A percentile compares a stretch with the other conserved stretches of the same genome.
These are phyloP conservation scores for Ascaphus truei DNA, from an alignment of 2,113 vertebrate genomes.

Conservation along the genomic window DNA sequence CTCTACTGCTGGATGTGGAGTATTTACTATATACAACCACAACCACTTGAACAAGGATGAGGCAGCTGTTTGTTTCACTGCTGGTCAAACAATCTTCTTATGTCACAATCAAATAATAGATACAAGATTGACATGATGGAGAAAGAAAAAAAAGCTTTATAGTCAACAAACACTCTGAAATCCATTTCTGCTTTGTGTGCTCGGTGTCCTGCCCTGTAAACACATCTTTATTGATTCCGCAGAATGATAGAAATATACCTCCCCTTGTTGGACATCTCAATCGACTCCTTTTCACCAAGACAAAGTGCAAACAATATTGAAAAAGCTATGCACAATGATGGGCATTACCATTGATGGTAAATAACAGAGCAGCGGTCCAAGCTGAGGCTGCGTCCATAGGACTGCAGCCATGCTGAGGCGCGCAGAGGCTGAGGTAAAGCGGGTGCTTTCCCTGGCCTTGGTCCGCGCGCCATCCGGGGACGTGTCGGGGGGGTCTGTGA, in stretches of 20 bases:
- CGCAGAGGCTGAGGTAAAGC: too few species aligned
- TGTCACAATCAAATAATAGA: constrained; percentile 72
- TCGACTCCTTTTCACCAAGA: constrained; percentile 84
- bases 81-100: constrained; percentile 69
- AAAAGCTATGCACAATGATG: too few species aligned
- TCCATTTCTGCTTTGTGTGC: constrained; percentile 89
- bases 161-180: constrained; percentile 88
- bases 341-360: too few species aligned
- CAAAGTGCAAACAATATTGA: constrained; percentile 83
- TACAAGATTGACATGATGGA: constrained; percentile 84
- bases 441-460: too few species aligned
- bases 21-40: background rate
- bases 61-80: constrained; percentile 64
- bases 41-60: constrained; percentile 61
- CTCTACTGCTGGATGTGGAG: too few species aligned
- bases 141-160: constrained; percentile 82
- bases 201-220: constrained; percentile 83
- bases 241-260: constrained; percentile 90
- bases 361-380: too few species aligned
- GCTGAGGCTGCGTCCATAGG: too few species aligned
- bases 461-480: too few species aligned
- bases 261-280: constrained; percentile 71
- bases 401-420: too few species aligned
- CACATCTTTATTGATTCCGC: constrained; percentile 94
- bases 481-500: too few species aligned